phyloP scores from a whole-genome alignment of 2,797 vertebrate genomes.

The Amblyraja radiata region DNA sequence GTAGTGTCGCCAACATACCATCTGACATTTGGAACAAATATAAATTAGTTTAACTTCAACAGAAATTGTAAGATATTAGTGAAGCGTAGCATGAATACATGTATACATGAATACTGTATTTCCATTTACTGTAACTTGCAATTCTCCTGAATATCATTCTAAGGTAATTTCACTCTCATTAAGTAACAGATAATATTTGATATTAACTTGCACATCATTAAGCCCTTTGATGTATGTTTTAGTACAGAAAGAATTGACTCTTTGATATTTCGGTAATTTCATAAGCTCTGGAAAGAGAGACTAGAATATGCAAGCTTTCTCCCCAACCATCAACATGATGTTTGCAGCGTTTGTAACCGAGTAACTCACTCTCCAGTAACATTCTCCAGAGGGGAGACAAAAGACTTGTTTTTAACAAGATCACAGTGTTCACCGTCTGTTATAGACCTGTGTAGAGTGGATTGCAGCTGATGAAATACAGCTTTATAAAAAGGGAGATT shows the following conservation, averaged over 20 bases:
- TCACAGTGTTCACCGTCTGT: constrained; percentile 60
- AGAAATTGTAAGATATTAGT: not conserved
- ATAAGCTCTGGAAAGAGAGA: constrained; percentile 43
- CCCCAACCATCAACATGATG: constrained; percentile 42
- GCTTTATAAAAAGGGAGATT: constrained; percentile 54
- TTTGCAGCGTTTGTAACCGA: constrained; percentile 48
- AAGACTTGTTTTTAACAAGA: constrained; percentile 51
- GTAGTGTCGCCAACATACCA: not conserved
- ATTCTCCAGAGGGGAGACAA: constrained; percentile 52
- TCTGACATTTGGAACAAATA: not conserved
- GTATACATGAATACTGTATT: not conserved
- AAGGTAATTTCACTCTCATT: constrained; percentile 40
- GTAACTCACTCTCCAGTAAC: constrained; percentile 46
- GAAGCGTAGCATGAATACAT: not conserved
- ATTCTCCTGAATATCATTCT: not conserved
- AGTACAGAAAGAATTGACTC: constrained; percentile 40
- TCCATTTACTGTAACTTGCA: not conserved
- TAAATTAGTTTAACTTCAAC: not conserved
- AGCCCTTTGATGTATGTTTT: not conserved
- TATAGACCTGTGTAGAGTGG: constrained; percentile 51
- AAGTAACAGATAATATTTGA: constrained; percentile 42
- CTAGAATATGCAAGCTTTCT: constrained; percentile 46
- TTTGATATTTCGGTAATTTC: constrained; percentile 43
- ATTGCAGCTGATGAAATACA: constrained; percentile 53
- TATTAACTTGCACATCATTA: constrained; percentile 22